Percentiles rank a stretch among this genome's conserved stretches.
phyloP scores from a whole-genome alignment of 1,140 invertebrate species.

The Lasioglossum baleicum region DNA sequence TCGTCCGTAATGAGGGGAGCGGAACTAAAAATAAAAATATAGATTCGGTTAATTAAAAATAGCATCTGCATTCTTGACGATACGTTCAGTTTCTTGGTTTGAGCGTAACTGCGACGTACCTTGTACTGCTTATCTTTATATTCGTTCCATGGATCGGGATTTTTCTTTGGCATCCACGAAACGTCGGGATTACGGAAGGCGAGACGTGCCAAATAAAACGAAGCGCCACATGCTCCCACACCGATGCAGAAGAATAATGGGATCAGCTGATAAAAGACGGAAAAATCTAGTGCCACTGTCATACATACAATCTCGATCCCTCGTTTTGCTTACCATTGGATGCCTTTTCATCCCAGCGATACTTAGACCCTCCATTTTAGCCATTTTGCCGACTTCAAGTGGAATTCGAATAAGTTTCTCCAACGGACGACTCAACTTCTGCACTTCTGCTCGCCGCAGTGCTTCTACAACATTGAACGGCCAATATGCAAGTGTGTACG shows the following conservation, averaged over 20 bases:
- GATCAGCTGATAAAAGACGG: constrained; percentile 83
- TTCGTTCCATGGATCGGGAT: constrained; percentile 89
- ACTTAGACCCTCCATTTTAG: constrained; percentile 64
- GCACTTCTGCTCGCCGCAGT: not conserved
- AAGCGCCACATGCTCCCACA: constrained; percentile 82
- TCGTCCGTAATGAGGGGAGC: fast-evolving
- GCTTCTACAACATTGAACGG: not conserved
- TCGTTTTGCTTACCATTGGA: constrained; percentile 81
- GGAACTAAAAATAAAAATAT: constrained; percentile 16
- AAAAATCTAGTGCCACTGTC: not conserved
- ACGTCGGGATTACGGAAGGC: constrained; percentile 90
- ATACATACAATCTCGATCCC: not conserved
- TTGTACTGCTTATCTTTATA: constrained; percentile 91
- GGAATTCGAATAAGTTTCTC: not conserved
- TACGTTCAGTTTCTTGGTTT: not conserved
- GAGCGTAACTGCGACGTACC: constrained; percentile 80
- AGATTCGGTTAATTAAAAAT: not conserved
- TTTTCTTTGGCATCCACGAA: constrained; percentile 85
- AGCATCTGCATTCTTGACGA: not conserved
- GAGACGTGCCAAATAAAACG: constrained; percentile 84
- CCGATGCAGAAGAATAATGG: constrained; percentile 88
- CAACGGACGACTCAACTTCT: not conserved
- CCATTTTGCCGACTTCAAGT: not conserved
- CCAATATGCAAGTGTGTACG: not conserved
- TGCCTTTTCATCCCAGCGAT: constrained; percentile 82